A percentile compares a stretch with the other conserved stretches of the same genome.
Conservation (phyloP, 2,888 invertebrate species). For the Bugulina stolonifera region DNA sequence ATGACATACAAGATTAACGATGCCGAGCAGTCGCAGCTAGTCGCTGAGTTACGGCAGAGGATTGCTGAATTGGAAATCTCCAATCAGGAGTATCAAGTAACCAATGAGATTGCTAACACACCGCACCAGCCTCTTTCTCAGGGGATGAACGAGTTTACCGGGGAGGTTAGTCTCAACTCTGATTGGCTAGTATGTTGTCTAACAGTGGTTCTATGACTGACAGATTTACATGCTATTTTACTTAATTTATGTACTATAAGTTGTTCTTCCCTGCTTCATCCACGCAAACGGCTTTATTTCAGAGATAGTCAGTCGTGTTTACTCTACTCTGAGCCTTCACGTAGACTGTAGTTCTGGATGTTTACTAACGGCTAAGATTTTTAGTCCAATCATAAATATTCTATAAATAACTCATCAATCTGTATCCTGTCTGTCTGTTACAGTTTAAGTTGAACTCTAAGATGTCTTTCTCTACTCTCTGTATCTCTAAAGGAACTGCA, state of each 20-base stretch:
- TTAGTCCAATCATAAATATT: too few species aligned
- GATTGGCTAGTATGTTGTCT: too few species aligned
- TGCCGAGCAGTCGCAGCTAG: slow-evolving; percentile 85
- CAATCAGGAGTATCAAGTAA: not conserved
- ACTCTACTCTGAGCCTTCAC: too few species aligned
- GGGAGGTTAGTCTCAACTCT: not conserved
- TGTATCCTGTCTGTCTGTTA: not conserved
- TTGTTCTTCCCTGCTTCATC: too few species aligned
- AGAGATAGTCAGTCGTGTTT: too few species aligned
- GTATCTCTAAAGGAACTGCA: slow-evolving; percentile 7
- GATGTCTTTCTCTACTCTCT: slow-evolving; percentile 26
- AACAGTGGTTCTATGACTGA: too few species aligned
- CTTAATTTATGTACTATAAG: too few species aligned
- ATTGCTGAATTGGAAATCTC: slow-evolving; percentile 77
- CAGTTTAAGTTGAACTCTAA: slow-evolving; percentile 42
- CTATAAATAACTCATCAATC: slow-evolving; percentile 24
- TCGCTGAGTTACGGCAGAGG: slow-evolving; percentile 87
- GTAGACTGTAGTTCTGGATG: too few species aligned
- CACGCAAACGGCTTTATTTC: too few species aligned
- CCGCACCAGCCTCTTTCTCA: not conserved
- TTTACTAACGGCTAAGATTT: too few species aligned
- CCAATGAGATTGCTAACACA: not conserved
- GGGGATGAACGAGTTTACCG: not conserved
- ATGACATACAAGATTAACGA: slow-evolving; percentile 90
- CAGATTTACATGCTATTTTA: too few species aligned